Conservation (phyloP, 2,888 invertebrate species). For the Sinohyriopsis cumingii region DNA sequence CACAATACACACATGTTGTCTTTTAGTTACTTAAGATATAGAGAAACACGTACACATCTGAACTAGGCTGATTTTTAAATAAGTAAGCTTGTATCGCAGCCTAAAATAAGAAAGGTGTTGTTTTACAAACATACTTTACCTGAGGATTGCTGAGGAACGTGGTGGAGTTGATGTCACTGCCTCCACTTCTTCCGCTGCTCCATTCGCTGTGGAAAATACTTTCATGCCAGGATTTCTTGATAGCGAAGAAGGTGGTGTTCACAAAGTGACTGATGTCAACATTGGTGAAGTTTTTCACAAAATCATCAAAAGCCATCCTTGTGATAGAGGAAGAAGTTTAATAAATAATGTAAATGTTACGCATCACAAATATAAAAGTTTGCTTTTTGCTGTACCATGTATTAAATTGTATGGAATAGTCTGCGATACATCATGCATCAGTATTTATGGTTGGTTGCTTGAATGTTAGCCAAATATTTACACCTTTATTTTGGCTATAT, state of each 20-base stretch:
- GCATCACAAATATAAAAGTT: background rate
- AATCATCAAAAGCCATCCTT: conserved; percentile 78
- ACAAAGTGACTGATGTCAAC: conserved; percentile 77
- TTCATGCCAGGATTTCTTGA: conserved; percentile 74
- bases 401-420: background rate
- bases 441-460: too few relatives aligned
- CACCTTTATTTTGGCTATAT: too few relatives aligned
- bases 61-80: too few relatives aligned
- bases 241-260: conserved; percentile 75
- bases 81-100: too few relatives aligned
- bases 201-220: conserved; percentile 73
- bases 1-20: too few relatives aligned
- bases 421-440: background rate
- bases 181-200: conserved; percentile 75
- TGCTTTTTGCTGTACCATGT: background rate
- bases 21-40: too few relatives aligned
- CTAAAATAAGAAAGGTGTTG: too few relatives aligned
- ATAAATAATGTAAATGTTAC: background rate
- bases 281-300: conserved; percentile 76
- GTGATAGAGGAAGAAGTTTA: conserved; percentile 8
- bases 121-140: conserved; percentile 29
- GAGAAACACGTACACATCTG: too few relatives aligned
- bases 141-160: conserved; percentile 73
- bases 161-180: conserved; percentile 73
- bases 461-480: too few relatives aligned